phyloP scores from a whole-genome alignment of 2,888 invertebrate genomes.

The Drosophila neonasuta region DNA sequence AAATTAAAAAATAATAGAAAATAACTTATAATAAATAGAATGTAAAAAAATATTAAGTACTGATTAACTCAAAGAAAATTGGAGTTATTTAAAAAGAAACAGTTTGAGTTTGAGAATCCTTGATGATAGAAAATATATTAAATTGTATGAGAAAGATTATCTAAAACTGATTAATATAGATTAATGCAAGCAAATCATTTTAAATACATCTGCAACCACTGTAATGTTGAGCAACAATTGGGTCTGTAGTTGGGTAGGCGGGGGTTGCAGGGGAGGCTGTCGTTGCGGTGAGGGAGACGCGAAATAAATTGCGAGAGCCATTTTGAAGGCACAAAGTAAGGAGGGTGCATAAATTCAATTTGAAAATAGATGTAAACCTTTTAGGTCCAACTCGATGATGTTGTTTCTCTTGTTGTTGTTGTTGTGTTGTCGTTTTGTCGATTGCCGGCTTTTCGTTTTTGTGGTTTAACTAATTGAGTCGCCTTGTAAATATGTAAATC shows the following conservation, averaged over 20 bases:
- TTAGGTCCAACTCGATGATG: constrained; percentile 9
- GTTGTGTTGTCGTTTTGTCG: constrained; percentile 1
- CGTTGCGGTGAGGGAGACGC: constrained; percentile 20
- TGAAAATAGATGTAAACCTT: constrained; percentile 69
- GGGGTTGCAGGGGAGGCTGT: neutral
- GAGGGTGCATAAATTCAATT: constrained; percentile 82
- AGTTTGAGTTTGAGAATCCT: too few relatives aligned
- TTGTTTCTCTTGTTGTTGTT: neutral
- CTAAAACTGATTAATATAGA: too few relatives aligned
- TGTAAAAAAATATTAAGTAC: too few relatives aligned
- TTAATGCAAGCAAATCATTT: too few relatives aligned
- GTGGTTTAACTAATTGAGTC: constrained; percentile 82
- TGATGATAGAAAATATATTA: too few relatives aligned
- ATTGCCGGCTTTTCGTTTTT: constrained; percentile 76
- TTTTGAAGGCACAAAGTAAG: constrained; percentile 39
- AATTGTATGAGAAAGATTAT: too few relatives aligned
- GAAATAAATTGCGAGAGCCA: constrained; percentile 50
- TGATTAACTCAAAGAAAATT: too few relatives aligned
- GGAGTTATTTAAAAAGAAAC: too few relatives aligned
- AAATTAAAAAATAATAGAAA: too few relatives aligned
- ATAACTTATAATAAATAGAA: too few relatives aligned
- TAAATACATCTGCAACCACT: constrained; percentile 35
- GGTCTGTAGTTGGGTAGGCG: constrained; percentile 1
- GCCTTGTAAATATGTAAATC: constrained; percentile 79
- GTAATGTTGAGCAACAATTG: constrained; percentile 44